phyloP scores from a whole-genome alignment of 2,888 invertebrate genomes.

The Tanytarsus gracilentus region DNA sequence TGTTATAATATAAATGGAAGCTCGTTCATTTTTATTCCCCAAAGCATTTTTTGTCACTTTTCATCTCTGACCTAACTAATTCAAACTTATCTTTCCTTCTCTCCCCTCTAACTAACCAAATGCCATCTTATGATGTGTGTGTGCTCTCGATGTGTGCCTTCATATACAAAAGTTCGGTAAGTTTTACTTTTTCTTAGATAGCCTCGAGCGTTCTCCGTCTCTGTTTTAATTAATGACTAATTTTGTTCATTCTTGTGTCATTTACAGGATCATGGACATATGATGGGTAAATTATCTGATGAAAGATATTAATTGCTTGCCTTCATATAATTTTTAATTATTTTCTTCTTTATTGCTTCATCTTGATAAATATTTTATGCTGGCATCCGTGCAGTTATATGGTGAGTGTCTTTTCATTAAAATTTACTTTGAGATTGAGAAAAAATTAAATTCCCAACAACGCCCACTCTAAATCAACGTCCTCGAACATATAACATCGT shows the following conservation, averaged over 20 bases:
- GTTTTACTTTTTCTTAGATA: not conserved
- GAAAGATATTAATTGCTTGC: too few species aligned
- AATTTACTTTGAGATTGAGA: too few species aligned
- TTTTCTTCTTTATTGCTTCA: too few species aligned
- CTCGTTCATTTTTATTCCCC: not conserved
- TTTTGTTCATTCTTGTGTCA: slow-evolving; percentile 10
- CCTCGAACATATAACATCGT: too few species aligned
- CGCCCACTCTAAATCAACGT: too few species aligned
- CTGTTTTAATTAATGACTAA: not conserved
- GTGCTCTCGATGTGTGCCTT: too few species aligned
- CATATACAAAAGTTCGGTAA: too few species aligned
- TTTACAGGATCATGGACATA: slow-evolving; percentile 94
- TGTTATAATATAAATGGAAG: not conserved
- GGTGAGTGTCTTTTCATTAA: too few species aligned
- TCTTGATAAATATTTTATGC: too few species aligned
- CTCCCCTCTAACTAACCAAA: not conserved
- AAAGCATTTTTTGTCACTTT: not conserved
- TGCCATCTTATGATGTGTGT: too few species aligned
- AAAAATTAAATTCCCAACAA: too few species aligned
- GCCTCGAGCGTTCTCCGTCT: not conserved
- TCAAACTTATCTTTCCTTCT: not conserved
- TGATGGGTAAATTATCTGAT: slow-evolving; percentile 86
- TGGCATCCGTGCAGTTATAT: too few species aligned
- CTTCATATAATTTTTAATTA: slow-evolving; percentile 30
- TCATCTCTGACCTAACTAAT: not conserved